These are phyloP conservation scores for Drosophila kuntzei DNA, from an alignment of 2,888 invertebrate species.

Conservation along the genomic window DNA sequence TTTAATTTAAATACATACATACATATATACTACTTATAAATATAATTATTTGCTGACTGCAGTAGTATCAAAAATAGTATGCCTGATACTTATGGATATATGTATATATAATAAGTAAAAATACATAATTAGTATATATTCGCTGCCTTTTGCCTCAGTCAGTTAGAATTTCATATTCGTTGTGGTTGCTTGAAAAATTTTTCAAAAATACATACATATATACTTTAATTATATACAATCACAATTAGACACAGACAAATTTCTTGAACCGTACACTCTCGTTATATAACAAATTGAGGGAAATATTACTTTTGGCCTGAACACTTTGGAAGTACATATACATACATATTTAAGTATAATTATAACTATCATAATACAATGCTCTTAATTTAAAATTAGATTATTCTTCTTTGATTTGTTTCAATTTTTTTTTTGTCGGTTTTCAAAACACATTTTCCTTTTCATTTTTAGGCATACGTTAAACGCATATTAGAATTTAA, in stretches of 20 bases:
- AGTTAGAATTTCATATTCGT: constrained; percentile 58
- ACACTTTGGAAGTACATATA: constrained; percentile 76
- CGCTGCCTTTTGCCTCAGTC: constrained; percentile 61
- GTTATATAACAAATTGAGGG: constrained; percentile 23
- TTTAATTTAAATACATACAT: constrained; percentile 32
- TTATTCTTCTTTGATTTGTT: constrained; percentile 20
- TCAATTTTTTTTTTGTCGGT: constrained; percentile 42
- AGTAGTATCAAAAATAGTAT: constrained; percentile 52
- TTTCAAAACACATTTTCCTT: constrained; percentile 49
- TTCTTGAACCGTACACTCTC: constrained; percentile 19
- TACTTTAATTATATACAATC: constrained; percentile 36
- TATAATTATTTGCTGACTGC: constrained; percentile 25
- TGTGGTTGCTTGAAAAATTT: constrained; percentile 34
- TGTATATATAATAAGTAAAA: constrained; percentile 11
- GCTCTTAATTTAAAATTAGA: constrained; percentile 16
- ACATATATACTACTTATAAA: constrained; percentile 12
- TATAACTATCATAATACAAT: constrained; percentile 54
- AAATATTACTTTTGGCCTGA: constrained; percentile 76
- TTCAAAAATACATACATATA: constrained; percentile 25
- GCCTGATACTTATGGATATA: constrained; percentile 34
- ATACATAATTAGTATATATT: constrained; percentile 33
- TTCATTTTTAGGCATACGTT: constrained; percentile 36
- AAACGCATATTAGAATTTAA: constrained; percentile 40
- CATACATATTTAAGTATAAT: constrained; percentile 41
- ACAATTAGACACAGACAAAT: constrained; percentile 35